These are phyloP conservation scores for Rhinophrynus dorsalis DNA, from an alignment of 2,797 vertebrate species.

Conservation along the genomic window DNA sequence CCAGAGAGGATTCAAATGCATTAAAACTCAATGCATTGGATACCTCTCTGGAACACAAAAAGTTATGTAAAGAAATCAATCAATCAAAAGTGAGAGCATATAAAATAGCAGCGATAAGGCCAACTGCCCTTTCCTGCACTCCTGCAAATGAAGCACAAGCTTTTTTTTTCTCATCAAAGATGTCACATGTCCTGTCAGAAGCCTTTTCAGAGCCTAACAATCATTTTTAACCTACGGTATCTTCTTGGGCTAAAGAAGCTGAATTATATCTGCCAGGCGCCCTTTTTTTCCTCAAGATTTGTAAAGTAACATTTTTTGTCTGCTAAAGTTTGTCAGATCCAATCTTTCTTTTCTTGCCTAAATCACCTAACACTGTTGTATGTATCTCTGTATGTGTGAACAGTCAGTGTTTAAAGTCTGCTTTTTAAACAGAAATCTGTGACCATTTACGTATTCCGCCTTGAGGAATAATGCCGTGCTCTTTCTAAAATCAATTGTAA, in stretches of 20 bases:
- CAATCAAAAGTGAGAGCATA: constrained; percentile 16
- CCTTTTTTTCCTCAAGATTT: background rate
- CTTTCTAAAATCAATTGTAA: constrained; percentile 49
- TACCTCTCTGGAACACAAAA: no score
- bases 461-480: constrained; percentile 30
- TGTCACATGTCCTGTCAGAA: background rate
- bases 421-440: background rate
- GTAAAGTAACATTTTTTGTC: constrained; percentile 6
- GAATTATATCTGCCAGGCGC: background rate
- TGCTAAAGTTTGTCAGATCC: background rate
- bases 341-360: background rate
- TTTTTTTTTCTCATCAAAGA: background rate
- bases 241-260: background rate
- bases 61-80: constrained; percentile 18
- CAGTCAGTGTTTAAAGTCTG: background rate
- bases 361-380: background rate
- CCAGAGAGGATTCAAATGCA: no score
- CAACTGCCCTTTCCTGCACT: constrained; percentile 30
- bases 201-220: constrained; percentile 1
- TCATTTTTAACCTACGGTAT: background rate
- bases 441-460: background rate
- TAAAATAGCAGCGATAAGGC: constrained; percentile 13
- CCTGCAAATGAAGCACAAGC: background rate
- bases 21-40: no score
- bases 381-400: background rate